Conservation (phyloP, 2,113 vertebrate species). For the Colius striatus region DNA sequence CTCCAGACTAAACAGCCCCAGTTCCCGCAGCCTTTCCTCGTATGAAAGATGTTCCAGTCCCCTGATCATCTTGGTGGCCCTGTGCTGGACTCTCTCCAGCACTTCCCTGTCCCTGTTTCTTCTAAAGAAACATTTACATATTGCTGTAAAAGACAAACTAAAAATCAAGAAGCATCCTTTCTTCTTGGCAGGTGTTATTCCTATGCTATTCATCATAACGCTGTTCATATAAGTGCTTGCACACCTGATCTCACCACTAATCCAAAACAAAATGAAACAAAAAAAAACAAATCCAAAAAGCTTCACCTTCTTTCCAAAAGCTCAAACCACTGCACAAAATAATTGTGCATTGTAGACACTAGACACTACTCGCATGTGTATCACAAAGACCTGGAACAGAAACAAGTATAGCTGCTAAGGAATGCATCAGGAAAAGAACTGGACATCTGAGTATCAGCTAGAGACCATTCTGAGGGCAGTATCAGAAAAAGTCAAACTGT, state of each 20-base stretch:
- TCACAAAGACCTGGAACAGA: not conserved
- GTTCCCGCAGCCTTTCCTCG: too few relatives aligned
- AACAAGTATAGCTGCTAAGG: not conserved
- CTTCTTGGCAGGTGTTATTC: not conserved
- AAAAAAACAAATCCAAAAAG: not conserved
- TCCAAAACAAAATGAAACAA: not conserved
- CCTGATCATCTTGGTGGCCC: too few relatives aligned
- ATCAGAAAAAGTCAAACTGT: not conserved
- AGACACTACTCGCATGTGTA: not conserved
- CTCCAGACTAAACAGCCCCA: too few relatives aligned
- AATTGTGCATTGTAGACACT: not conserved
- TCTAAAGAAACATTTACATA: not conserved
- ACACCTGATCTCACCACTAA: not conserved
- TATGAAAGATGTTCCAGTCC: too few relatives aligned
- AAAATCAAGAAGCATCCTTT: not conserved
- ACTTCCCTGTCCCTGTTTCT: too few relatives aligned
- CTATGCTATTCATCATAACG: not conserved
- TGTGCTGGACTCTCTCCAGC: too few relatives aligned
- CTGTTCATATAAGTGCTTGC: rapidly evolving
- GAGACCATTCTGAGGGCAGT: not conserved
- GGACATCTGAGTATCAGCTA: not conserved
- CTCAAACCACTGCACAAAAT: not conserved
- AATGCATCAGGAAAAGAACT: not conserved
- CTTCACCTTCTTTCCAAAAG: not conserved
- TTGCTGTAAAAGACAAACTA: not conserved